A percentile compares a stretch with the other conserved stretches of the same genome.
These are phyloP conservation scores for Lophotriccus pileatus DNA, from an alignment of 2,797 vertebrate genomes.

Conservation along the genomic window DNA sequence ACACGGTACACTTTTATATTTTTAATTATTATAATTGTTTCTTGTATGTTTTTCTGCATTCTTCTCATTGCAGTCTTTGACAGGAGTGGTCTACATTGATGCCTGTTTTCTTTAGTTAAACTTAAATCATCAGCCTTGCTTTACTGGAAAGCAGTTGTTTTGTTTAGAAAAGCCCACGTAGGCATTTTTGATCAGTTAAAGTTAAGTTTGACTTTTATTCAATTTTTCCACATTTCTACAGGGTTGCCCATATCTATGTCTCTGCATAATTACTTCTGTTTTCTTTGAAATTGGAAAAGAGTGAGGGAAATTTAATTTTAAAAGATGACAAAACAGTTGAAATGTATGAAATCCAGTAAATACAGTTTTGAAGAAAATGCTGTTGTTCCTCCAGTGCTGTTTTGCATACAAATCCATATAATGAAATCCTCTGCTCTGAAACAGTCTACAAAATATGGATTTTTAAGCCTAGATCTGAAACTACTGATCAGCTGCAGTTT, in stretches of 20 bases:
- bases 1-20: neutral
- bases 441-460: accelerated
- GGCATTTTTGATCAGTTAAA: neutral
- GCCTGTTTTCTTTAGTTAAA: neutral
- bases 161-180: neutral
- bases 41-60: neutral
- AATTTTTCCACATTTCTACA: neutral
- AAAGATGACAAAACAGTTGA: neutral
- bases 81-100: neutral
- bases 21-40: neutral
- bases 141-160: neutral
- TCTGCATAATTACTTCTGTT: neutral
- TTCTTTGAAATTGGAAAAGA: neutral
- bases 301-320: neutral
- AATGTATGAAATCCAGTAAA: neutral
- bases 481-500: neutral
- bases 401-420: neutral
- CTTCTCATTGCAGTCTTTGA: neutral
- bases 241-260: neutral
- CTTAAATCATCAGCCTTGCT: neutral
- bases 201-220: neutral
- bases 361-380: neutral
- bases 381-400: neutral
- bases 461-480: neutral
- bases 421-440: neutral